Evolutionary conservation across 1,140 invertebrate genomes (phyloP).

Genomic region (Lamellibrachia luymesi): DNA sequence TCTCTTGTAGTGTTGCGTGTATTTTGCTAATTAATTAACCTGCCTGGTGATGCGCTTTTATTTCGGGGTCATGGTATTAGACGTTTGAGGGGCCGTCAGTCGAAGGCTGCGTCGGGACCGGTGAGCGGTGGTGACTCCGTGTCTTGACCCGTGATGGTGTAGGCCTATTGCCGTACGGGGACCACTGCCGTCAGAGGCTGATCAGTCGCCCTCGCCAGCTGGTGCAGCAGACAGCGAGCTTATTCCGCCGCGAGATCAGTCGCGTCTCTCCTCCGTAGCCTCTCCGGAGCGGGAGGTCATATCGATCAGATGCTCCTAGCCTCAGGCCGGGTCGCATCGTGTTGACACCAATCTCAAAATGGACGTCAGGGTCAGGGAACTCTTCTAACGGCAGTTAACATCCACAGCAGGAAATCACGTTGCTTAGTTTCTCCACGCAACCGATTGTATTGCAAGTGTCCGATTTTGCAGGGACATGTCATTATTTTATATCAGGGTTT

Average conservation of each 20-base stretch:
- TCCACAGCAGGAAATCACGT: background rate
- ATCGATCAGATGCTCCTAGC: background rate
- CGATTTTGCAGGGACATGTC: too few species aligned
- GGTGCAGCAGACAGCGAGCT: background rate
- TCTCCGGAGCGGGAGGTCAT: background rate
- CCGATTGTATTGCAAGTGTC: too few species aligned
- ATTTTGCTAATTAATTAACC: constrained; percentile 2
- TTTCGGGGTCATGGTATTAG: background rate
- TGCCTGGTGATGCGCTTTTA: background rate
- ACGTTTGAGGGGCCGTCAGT: background rate
- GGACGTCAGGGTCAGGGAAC: background rate
- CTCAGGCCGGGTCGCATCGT: background rate
- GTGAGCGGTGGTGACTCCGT: background rate
- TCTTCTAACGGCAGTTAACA: background rate
- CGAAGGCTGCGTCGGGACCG: background rate
- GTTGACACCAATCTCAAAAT: background rate
- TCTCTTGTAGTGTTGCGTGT: background rate
- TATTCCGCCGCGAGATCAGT: background rate
- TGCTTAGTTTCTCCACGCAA: too few species aligned
- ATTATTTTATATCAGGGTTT: too few species aligned
- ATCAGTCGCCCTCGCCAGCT: background rate
- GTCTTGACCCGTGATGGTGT: background rate
- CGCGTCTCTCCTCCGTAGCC: background rate
- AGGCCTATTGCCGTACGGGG: too few species aligned
- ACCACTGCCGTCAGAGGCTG: background rate